These are phyloP conservation scores for Cantharis flavilabris DNA, from an alignment of 2,888 invertebrate species.

Conservation along the genomic window DNA sequence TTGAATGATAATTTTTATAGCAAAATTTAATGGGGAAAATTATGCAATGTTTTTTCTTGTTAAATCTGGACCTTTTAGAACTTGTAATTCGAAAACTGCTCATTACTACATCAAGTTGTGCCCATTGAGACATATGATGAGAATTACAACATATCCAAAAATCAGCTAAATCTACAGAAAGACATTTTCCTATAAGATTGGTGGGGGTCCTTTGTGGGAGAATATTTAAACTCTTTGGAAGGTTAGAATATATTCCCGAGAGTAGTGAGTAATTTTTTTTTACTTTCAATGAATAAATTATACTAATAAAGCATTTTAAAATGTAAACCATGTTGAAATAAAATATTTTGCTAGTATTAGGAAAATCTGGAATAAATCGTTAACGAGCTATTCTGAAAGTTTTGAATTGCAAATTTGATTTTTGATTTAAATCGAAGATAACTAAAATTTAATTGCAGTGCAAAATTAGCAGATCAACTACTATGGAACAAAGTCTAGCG, in stretches of 20 bases:
- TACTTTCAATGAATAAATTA: not conserved
- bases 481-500: not conserved
- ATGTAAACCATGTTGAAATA: not conserved
- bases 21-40: too few species aligned
- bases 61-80: too few species aligned
- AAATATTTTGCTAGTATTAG: not conserved
- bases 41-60: too few species aligned
- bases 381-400: constrained; percentile 1
- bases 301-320: not conserved
- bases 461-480: not conserved
- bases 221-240: not conserved
- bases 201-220: too few species aligned
- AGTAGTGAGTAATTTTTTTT: not conserved
- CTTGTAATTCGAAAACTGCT: too few species aligned
- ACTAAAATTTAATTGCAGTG: not conserved
- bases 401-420: not conserved
- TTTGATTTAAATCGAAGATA: not conserved
- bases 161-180: too few species aligned
- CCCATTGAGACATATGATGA: too few species aligned
- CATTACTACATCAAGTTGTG: too few species aligned
- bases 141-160: too few species aligned
- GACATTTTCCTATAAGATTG: too few species aligned
- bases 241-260: not conserved
- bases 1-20: too few species aligned
- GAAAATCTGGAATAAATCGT: not conserved